Conservation (phyloP, 2,888 invertebrate species). For the Aphrophora alni region DNA sequence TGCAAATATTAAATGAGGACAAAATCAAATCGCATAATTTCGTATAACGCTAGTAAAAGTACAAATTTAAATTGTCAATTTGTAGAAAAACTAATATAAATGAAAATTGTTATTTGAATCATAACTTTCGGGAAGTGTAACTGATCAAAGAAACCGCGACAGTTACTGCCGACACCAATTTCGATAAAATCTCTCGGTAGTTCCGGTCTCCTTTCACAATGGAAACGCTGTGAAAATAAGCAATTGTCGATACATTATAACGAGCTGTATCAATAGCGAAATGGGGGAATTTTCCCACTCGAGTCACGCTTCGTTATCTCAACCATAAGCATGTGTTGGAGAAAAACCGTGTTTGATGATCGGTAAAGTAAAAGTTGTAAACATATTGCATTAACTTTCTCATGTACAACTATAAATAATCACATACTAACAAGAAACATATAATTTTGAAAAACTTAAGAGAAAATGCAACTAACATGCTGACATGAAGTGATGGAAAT, state of each 20-base stretch:
- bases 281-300: no score
- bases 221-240: background rate
- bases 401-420: background rate
- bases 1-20: no score
- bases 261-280: background rate
- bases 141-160: background rate
- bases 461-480: no score
- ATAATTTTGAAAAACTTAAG: no score
- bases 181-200: background rate
- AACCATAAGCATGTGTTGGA: background rate
- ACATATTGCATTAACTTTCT: background rate
- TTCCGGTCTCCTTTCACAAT: constrained; percentile 9
- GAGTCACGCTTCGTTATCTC: background rate
- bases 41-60: no score
- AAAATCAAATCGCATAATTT: no score
- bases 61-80: no score
- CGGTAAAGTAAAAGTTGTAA: background rate
- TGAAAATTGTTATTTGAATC: background rate
- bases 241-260: background rate
- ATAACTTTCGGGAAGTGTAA: background rate
- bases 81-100: background rate
- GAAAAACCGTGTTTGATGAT: background rate
- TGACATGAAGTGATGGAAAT: no score
- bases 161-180: no score
- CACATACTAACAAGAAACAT: no score